These are phyloP conservation scores for Drosophila parvula DNA, from an alignment of 1,140 invertebrate genomes.

Conservation along the genomic window DNA sequence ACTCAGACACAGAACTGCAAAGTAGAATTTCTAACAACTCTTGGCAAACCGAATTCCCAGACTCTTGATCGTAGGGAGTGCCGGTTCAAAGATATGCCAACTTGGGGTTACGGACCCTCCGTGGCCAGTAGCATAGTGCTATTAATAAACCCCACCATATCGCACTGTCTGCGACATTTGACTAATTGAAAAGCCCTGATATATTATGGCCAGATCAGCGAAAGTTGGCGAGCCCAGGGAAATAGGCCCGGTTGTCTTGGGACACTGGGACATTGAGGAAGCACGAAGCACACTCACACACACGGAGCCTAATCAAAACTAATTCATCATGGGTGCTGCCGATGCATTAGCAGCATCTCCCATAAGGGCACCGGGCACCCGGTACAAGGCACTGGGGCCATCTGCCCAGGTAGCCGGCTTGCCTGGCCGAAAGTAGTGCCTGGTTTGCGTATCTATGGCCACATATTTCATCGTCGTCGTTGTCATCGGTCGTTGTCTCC, in stretches of 20 bases:
- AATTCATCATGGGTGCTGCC: conserved; percentile 80
- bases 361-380: conserved; percentile 26
- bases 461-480: conserved; percentile 78
- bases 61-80: conserved; percentile 7
- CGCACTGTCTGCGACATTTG: conserved; percentile 71
- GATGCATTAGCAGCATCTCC: conserved; percentile 70
- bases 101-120: conserved; percentile 10
- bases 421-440: conserved; percentile 38
- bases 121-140: conserved; percentile 50
- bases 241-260: background rate
- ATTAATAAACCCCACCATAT: conserved; percentile 74
- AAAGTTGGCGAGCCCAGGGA: conserved; percentile 51
- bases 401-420: conserved; percentile 18
- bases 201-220: conserved; percentile 69
- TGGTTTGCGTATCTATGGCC: conserved; percentile 63
- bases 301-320: conserved; percentile 73
- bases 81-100: conserved; percentile 15
- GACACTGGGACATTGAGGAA: conserved; percentile 58
- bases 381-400: conserved; percentile 6
- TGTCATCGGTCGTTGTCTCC: conserved; percentile 48
- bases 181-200: conserved; percentile 78
- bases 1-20: background rate
- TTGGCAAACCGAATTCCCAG: conserved; percentile 2
- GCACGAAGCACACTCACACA: conserved; percentile 40
- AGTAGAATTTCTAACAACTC: background rate